Evolutionary conservation across 1,140 invertebrate species (phyloP).

Genomic region (Portunus trituberculatus): DNA sequence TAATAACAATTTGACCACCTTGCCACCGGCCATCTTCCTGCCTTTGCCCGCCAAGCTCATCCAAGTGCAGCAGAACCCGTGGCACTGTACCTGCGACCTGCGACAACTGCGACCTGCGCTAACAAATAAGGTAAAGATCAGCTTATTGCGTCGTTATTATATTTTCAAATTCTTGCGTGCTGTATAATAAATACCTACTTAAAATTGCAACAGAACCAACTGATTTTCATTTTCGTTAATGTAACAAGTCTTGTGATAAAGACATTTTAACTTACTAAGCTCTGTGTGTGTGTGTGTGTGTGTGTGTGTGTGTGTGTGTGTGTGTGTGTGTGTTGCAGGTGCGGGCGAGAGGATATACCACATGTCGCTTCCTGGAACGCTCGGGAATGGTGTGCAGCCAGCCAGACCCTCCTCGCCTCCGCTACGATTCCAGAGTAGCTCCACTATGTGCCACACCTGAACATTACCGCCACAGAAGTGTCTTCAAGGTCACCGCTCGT

Average conservation of each 20-base stretch:
- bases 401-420: conserved; percentile 25
- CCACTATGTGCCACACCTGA: conserved; percentile 64
- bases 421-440: conserved; percentile 68
- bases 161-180: background rate
- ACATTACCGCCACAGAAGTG: conserved; percentile 21
- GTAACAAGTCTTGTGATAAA: too few species aligned
- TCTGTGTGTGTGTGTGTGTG: background rate
- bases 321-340: conserved; percentile 42
- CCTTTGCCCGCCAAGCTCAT: conserved; percentile 66
- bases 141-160: background rate
- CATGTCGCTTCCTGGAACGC: conserved; percentile 68
- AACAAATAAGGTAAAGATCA: conserved; percentile 65
- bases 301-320: background rate
- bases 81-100: conserved; percentile 73
- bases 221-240: too few species aligned
- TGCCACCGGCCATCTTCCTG: conserved; percentile 68
- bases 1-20: conserved; percentile 66
- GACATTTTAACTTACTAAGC: background rate
- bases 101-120: conserved; percentile 64
- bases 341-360: conserved; percentile 41
- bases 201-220: too few species aligned
- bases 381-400: conserved; percentile 58
- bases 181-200: too few species aligned
- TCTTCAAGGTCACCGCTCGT: conserved; percentile 59
- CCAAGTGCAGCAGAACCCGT: conserved; percentile 71